Evolutionary conservation across 2,888 invertebrate genomes (phyloP), one percentile per base, ranked within the genome.

Genomic region (Leptarthrus brevirostris): DNA sequence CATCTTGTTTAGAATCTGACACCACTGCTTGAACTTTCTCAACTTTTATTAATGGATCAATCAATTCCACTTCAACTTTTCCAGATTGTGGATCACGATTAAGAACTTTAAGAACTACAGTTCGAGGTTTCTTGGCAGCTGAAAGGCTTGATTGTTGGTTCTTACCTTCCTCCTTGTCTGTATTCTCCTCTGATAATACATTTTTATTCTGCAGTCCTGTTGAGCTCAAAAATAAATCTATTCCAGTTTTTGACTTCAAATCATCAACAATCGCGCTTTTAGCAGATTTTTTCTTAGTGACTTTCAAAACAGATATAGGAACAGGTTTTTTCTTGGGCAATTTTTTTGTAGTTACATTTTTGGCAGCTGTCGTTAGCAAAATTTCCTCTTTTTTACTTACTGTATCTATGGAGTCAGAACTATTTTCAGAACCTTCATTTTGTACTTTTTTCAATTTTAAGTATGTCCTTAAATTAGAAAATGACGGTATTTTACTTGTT

Each of bases 21-120:
- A 72, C 72, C 16, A 56, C 72, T 12, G 34, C 54, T 24, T 71
- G 22, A 14, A 71, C 44, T 16, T 71, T 71, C 22, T 72, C 72
- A 47, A 24, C 24, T n/a, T 56, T 40, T 18, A 72, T 58, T 3
- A 72, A 12, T 0, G 72, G 72, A 47, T 72, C 56, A 30, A 72
- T 47, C 1, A 72, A 14, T 26, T 72, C 56, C 12, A 72, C 14
- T 47, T 72, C 47, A 12, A 72, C 22, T 6, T 72, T 44, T 14
- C 56, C 72, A 1, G 72, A 47, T 10, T 47, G 6, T 6, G 44
- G 30, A 58, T 72, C 72, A 44, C 56, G 36, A 58, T 72, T 56
- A 1, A 72, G 10, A 6, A 72, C 54, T 58, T 72, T 72, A 16
- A 72, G n/a, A n/a, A 58, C 30, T 20, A 72, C 72, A 24, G 56